A percentile compares a stretch with the other conserved stretches of the same genome.
These are phyloP conservation scores for Brachyptera risi DNA, from an alignment of 2,888 invertebrate species.

Conservation along the genomic window DNA sequence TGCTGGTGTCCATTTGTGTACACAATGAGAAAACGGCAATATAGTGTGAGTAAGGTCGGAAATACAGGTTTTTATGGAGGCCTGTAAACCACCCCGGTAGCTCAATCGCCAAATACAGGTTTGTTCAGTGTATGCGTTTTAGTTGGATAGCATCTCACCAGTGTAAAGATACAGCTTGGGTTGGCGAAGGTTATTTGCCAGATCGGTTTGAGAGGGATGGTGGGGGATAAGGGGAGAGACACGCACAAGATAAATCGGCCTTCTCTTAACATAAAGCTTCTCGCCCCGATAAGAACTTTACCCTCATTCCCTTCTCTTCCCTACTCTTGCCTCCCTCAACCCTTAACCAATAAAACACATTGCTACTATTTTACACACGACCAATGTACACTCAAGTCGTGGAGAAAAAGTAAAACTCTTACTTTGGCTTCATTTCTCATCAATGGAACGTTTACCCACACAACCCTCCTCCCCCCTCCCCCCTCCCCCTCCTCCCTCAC, in stretches of 20 bases:
- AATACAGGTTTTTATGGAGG: background rate
- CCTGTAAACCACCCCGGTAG: conserved; percentile 16
- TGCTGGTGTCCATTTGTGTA: no score
- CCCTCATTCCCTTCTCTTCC: no score
- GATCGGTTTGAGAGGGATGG: background rate
- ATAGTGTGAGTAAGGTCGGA: no score
- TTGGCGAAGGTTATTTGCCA: background rate
- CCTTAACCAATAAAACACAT: background rate
- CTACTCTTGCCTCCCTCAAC: no score
- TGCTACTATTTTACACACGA: background rate
- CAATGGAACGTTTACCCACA: no score
- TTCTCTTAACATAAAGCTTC: conserved; percentile 12
- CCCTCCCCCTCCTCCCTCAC: no score
- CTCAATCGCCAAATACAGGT: background rate
- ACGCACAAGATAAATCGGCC: conserved; percentile 2
- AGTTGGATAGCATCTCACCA: background rate
- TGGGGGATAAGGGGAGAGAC: background rate
- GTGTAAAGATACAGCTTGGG: background rate
- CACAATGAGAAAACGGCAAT: no score
- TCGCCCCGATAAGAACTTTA: background rate
- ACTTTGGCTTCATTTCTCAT: background rate
- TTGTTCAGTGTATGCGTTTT: background rate
- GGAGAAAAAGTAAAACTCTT: background rate
- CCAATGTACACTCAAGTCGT: background rate
- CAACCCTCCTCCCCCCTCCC: no score